Conservation (phyloP, 2,888 invertebrate species). For the Oscheius sp. region DNA sequence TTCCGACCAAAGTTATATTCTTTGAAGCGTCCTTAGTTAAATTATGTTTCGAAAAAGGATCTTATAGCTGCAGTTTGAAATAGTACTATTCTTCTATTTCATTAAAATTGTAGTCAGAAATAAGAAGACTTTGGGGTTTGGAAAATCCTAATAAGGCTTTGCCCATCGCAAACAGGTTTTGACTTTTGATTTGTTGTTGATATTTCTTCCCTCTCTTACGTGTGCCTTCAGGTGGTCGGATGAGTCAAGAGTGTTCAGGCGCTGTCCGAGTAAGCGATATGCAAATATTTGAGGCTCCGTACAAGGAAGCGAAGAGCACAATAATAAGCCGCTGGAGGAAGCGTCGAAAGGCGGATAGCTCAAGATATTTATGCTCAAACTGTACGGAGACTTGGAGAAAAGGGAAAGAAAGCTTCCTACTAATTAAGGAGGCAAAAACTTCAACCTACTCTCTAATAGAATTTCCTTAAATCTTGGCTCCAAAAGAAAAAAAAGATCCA, state of each 20-base stretch:
- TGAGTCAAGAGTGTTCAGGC: constrained; percentile 31
- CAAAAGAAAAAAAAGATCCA: too few species aligned
- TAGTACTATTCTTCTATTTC: too few species aligned
- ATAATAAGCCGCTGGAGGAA: constrained; percentile 21
- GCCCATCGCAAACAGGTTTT: background rate
- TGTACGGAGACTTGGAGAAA: background rate
- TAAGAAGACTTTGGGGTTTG: too few species aligned
- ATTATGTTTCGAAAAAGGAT: too few species aligned
- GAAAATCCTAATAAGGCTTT: background rate
- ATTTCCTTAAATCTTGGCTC: too few species aligned
- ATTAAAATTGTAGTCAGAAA: too few species aligned
- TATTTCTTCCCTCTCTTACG: background rate
- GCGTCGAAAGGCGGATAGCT: background rate
- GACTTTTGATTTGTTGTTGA: background rate
- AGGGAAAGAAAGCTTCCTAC: background rate
- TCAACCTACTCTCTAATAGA: too few species aligned
- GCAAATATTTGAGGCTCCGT: constrained; percentile 30
- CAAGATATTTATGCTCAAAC: background rate
- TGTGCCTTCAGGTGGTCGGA: constrained; percentile 28
- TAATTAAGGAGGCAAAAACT: too few species aligned
- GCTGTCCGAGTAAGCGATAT: constrained; percentile 36
- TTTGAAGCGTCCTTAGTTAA: too few species aligned
- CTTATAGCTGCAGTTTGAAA: too few species aligned
- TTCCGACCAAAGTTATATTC: too few species aligned
- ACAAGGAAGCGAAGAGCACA: constrained; percentile 22